phyloP scores from a whole-genome alignment of 2,113 vertebrate genomes.

The Oenanthe melanoleuca region DNA sequence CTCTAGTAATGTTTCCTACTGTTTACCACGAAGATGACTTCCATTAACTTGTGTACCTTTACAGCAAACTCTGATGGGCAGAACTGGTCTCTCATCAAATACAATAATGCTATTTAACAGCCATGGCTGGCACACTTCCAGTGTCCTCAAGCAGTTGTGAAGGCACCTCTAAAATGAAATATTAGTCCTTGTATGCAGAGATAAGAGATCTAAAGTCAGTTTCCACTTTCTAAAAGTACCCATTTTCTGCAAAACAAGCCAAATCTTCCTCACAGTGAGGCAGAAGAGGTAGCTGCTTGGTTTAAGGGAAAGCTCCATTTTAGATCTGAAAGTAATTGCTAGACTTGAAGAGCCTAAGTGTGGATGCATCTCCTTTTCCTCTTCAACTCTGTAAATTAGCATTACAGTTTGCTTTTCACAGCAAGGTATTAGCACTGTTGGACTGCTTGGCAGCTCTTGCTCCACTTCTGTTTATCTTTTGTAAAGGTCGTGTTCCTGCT shows the following conservation, averaged over 20 bases:
- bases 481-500: neutral
- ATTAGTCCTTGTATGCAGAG: neutral
- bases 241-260: neutral
- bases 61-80: neutral
- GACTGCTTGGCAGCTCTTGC: neutral
- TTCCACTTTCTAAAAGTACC: neutral
- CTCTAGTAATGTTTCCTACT: neutral
- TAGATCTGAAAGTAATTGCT: neutral
- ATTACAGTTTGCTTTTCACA: neutral
- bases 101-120: neutral
- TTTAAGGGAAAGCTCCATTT: neutral
- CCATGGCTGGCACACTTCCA: neutral
- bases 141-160: neutral
- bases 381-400: neutral
- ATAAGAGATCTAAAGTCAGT: neutral
- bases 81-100: neutral
- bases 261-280: neutral
- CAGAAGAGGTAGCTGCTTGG: neutral
- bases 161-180: neutral
- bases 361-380: neutral
- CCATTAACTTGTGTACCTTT: neutral
- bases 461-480: slow-evolving; percentile 14
- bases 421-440: neutral
- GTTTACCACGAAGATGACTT: neutral
- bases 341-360: neutral